Evolutionary conservation across 2,113 vertebrate genomes (phyloP), one percentile per base, ranked within the genome.

Genomic region (Chlorodrepanis virens): DNA sequence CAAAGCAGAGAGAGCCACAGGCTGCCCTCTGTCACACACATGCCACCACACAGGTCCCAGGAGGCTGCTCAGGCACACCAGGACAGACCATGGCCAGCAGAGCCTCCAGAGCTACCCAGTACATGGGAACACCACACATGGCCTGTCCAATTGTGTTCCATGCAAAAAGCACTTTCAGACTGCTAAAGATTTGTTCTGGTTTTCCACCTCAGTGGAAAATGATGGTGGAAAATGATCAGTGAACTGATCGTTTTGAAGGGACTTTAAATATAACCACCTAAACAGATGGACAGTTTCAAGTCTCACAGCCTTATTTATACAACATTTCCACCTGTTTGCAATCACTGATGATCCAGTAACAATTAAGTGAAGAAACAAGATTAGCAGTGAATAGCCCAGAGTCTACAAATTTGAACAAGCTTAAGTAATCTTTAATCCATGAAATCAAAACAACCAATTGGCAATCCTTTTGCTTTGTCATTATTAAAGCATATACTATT

Each of bases 271-370:
- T 5, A 87, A 49, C 54, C 72, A 68, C 22, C 13, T 63, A 79
- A 92, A 91, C 8, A 78, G 50, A 93, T 13, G 49, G 71, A 33
- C 40, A 65, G 80, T 84, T 84, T 95, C 60, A 64, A 92, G 47
- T 23, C 83, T 81, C 80, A 40, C 4, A 78, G n/a, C 37, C 65
- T 64, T 53, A 49, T 64, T 94, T 56, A 84, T 71, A 33, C n/a
- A 83, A 56, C 39, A 72, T 61, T 95, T 82, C 69, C 70, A 93
- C 87, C 77, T 82, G 47, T 84, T 91, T 42, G 57, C 81, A 75
- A 29, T 60, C 53, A 49, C 80, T 56, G 77, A 78, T 23, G 37
- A 80, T 50, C 63, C 50, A 29, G 25, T 17, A 87, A 45, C 72
- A 87, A 75, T 42, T 40, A 77, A 84, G 22, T 12, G 16, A 89